Evolutionary conservation across 2,888 invertebrate genomes (phyloP).

Genomic region (Camponotus fellah): DNA sequence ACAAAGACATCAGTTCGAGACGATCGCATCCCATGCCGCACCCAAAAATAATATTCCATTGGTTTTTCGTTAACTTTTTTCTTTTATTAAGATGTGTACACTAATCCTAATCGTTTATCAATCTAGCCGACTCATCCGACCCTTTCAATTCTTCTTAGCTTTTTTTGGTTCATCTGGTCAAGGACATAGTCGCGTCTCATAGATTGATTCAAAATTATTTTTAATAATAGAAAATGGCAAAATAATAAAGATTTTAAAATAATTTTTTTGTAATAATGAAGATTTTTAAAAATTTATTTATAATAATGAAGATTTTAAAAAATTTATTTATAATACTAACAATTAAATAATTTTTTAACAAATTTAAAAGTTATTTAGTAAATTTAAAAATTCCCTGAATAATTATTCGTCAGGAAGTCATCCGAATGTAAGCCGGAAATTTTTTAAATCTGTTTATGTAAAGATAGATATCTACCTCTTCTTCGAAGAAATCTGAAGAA

Average conservation of each 20-base stretch:
- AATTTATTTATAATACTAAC: neutral
- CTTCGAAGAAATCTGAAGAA: neutral
- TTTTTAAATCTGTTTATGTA: neutral
- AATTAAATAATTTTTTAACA: neutral
- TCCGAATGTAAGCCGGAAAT: neutral
- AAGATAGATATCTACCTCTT: neutral
- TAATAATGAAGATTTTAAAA: neutral
- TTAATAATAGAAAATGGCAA: slow-evolving; percentile 41
- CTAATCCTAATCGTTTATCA: slow-evolving; percentile 68
- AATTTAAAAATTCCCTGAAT: neutral
- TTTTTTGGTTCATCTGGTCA: slow-evolving; percentile 32
- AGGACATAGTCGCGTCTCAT: slow-evolving; percentile 52
- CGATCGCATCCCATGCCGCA: slow-evolving; percentile 60
- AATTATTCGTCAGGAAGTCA: neutral
- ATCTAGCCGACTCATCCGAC: slow-evolving; percentile 57
- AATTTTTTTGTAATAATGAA: neutral
- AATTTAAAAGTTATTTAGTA: neutral
- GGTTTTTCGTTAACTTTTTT: neutral
- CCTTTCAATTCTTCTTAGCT: slow-evolving; percentile 31
- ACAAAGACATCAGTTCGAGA: slow-evolving; percentile 51
- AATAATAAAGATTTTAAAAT: neutral
- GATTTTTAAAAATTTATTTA: no score
- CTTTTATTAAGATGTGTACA: slow-evolving; percentile 33
- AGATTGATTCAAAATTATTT: slow-evolving; percentile 13
- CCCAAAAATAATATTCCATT: slow-evolving; percentile 57